A percentile compares a stretch with the other conserved stretches of the same genome.
Evolutionary conservation across 2,797 vertebrate species (phyloP).

Genomic region (Pachyuromys duprasi): DNA sequence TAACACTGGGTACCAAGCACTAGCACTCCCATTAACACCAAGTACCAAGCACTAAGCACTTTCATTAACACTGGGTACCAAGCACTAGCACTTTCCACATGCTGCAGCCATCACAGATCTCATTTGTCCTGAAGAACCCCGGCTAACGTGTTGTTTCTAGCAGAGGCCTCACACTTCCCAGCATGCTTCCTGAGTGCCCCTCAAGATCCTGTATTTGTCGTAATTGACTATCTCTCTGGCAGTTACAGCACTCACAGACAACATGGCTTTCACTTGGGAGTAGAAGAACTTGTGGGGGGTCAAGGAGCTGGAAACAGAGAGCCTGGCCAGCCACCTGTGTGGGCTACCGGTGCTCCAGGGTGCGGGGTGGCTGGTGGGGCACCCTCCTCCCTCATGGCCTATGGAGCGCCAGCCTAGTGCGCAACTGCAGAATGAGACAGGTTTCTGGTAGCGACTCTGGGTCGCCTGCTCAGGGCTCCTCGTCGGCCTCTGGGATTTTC

Average conservation of each 20-base stretch:
- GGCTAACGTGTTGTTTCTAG: not conserved
- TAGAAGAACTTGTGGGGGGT: not conserved
- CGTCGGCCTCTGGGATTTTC: not conserved
- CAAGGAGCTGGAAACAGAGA: not conserved
- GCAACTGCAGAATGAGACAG: not conserved
- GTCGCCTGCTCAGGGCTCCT: not conserved
- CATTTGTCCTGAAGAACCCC: not conserved
- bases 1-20: too few relatives aligned
- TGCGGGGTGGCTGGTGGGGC: not conserved
- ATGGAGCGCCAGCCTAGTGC: not conserved
- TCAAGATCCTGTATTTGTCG: not conserved
- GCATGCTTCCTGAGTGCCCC: not conserved
- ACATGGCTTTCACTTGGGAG: not conserved
- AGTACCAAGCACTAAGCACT: not conserved
- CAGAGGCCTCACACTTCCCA: not conserved
- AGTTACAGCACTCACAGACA: rapidly evolving
- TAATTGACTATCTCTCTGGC: not conserved
- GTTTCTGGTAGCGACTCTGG: not conserved
- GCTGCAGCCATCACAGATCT: not conserved
- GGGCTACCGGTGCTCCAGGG: not conserved
- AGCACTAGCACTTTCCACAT: not conserved
- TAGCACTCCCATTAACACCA: too few relatives aligned
- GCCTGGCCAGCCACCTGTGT: not conserved
- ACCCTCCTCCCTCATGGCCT: not conserved
- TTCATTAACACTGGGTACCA: not conserved